Percentiles rank a stretch among this genome's conserved stretches.
These are phyloP conservation scores for Lycaon pictus DNA, from an alignment of 2,113 vertebrate species.

Conservation along the genomic window DNA sequence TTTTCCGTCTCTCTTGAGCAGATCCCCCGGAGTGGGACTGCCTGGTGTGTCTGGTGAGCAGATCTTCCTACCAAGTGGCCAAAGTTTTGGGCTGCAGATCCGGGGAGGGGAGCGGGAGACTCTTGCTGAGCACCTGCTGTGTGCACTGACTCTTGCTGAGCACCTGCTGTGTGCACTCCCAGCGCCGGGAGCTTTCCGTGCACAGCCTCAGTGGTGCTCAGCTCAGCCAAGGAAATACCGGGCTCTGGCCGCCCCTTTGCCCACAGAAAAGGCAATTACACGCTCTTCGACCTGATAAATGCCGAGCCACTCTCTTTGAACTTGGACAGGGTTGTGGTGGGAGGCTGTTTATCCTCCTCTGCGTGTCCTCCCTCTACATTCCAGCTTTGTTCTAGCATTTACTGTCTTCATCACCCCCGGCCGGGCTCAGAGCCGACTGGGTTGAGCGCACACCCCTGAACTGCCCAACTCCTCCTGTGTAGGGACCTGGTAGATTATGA, in stretches of 20 bases:
- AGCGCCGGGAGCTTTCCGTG: neutral
- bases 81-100: neutral
- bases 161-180: neutral
- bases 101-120: neutral
- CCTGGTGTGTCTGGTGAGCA: neutral
- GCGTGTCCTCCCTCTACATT: no score
- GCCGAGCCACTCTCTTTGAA: neutral
- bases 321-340: neutral
- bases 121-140: neutral
- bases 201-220: accelerated
- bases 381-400: neutral
- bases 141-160: neutral
- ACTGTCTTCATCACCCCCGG: neutral
- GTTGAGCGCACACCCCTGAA: neutral
- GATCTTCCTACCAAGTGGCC: neutral
- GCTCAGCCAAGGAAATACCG: accelerated
- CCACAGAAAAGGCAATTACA: neutral
- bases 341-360: neutral
- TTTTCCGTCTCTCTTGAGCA: neutral
- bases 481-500: neutral
- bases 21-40: no score
- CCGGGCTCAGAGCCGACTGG: accelerated
- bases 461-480: neutral
- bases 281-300: neutral
- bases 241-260: neutral